These are phyloP conservation scores for Cyphotilapia sp. DNA, from an alignment of 2,113 vertebrate species.

Conservation along the genomic window DNA sequence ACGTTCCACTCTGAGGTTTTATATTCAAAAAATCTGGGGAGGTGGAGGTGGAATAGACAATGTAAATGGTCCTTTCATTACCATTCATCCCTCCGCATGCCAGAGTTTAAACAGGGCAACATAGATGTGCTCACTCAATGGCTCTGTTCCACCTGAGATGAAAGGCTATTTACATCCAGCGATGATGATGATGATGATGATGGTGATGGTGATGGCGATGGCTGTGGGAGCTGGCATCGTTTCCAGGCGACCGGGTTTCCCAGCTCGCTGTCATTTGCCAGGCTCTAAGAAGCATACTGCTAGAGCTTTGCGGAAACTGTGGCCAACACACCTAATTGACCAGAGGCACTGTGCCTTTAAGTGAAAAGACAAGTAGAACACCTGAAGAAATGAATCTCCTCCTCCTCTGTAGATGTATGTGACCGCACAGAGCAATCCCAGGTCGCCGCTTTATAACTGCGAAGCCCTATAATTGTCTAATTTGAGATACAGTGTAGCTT, in stretches of 20 bases:
- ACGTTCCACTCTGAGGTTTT: constrained; percentile 66
- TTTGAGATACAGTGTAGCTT: constrained; percentile 12
- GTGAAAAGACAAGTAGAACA: constrained; percentile 50
- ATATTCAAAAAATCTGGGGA: constrained; percentile 52
- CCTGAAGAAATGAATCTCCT: constrained; percentile 31
- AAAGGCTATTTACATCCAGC: constrained; percentile 67
- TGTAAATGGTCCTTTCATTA: constrained; percentile 71
- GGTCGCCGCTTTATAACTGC: constrained; percentile 4
- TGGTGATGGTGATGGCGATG: constrained; percentile 54
- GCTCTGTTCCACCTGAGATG: constrained; percentile 67
- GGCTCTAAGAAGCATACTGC: constrained; percentile 58
- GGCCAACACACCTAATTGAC: constrained; percentile 68
- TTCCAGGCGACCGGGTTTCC: constrained; percentile 49
- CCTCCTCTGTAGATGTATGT: constrained; percentile 17
- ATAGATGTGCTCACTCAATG: constrained; percentile 45
- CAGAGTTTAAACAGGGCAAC: constrained; percentile 55
- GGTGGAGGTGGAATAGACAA: constrained; percentile 52
- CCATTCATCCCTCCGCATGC: constrained; percentile 43
- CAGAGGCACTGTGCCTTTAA: constrained; percentile 43
- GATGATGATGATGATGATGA: constrained; percentile 13
- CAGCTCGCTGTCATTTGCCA: constrained; percentile 53
- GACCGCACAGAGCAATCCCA: constrained; percentile 31
- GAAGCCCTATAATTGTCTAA: constrained; percentile 19
- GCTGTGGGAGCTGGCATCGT: constrained; percentile 30
- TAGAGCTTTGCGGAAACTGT: constrained; percentile 54